These are phyloP conservation scores for Netelia virgata DNA, from an alignment of 2,888 invertebrate genomes.

Conservation along the genomic window DNA sequence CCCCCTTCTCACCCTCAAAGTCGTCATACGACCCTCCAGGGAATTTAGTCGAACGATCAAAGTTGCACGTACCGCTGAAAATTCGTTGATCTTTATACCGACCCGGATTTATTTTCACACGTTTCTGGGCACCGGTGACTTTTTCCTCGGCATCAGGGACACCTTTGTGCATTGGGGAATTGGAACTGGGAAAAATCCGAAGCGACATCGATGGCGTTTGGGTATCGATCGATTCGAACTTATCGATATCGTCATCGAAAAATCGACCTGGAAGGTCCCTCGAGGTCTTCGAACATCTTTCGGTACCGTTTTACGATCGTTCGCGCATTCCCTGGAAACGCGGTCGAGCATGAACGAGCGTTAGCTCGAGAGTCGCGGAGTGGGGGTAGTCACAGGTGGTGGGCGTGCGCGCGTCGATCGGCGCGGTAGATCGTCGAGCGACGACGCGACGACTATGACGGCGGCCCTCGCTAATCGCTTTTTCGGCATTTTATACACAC, in stretches of 20 bases:
- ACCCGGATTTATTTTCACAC: constrained; percentile 47
- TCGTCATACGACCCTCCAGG: constrained; percentile 15
- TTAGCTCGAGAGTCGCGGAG: constrained; percentile 1
- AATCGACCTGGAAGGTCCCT: background rate
- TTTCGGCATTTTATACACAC: constrained; percentile 18
- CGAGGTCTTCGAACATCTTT: background rate
- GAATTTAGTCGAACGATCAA: constrained; percentile 42
- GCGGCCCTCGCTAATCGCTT: constrained; percentile 57
- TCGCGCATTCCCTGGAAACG: background rate
- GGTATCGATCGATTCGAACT: constrained; percentile 36
- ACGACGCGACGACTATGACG: constrained; percentile 38
- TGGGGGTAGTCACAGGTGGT: constrained; percentile 54
- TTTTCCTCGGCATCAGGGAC: background rate
- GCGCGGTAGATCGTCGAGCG: constrained; percentile 61
- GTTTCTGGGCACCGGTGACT: constrained; percentile 15
- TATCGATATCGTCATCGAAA: background rate
- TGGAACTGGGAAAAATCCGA: background rate
- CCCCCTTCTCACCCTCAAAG: background rate
- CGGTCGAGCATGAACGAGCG: constrained; percentile 21
- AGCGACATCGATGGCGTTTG: background rate
- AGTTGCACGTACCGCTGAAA: constrained; percentile 46
- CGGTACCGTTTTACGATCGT: constrained; percentile 2
- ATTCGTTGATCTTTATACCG: constrained; percentile 46
- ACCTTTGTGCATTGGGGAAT: background rate
- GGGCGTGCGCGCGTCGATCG: constrained; percentile 56